Evolutionary conservation across 2,888 invertebrate genomes (phyloP), one percentile per base, ranked within the genome.

Genomic region (Hemithea aestivaria): DNA sequence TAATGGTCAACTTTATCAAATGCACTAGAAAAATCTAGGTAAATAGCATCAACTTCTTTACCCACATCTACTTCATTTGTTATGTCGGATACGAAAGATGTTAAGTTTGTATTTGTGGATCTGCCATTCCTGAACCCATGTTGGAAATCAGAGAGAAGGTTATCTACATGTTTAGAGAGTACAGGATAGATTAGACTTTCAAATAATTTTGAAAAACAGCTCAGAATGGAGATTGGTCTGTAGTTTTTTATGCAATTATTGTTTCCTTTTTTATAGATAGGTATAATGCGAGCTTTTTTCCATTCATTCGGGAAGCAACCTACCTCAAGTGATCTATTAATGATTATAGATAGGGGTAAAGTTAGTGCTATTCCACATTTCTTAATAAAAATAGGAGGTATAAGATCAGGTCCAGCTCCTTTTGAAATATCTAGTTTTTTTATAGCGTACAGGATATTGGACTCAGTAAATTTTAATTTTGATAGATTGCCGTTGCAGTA

Each of bases 351-450:
- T 10, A 35, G 12, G 0, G 40, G 35, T 12, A 1, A 30, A 7
- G 11, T 5, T 16, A 16, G 5, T 2, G 2, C 5, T 2, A 4
- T 5, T 4, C 3, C 16, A 16, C 16, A 16, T 4, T 16, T 16
- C 16, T 16, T 16, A 5, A 16, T 5, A 16, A 40, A 40, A 1
- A 31, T 5, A 1, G 35, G 24, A 5, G 40, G 35, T 7, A 40
- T 24, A 7, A 21, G 12, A 31, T 40, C 40, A 7, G 35, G 35
- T n/a, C 40, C 40, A 5, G 35, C 12, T n/a, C 35, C 30, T 27
- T 35, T 40, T 16, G 21, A 6, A 7, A 20, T n/a, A 11, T 40
- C 24, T 7, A 40, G 30, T 11, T 6, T 2, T 25, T 35, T 35
- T 9, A 28, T 6, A 2, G 6, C 10, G 2, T 16, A 4, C 5